A percentile compares a stretch with the other conserved stretches of the same genome.
These are phyloP conservation scores for Cololabis saira DNA, from an alignment of 2,113 vertebrate species.

Conservation along the genomic window DNA sequence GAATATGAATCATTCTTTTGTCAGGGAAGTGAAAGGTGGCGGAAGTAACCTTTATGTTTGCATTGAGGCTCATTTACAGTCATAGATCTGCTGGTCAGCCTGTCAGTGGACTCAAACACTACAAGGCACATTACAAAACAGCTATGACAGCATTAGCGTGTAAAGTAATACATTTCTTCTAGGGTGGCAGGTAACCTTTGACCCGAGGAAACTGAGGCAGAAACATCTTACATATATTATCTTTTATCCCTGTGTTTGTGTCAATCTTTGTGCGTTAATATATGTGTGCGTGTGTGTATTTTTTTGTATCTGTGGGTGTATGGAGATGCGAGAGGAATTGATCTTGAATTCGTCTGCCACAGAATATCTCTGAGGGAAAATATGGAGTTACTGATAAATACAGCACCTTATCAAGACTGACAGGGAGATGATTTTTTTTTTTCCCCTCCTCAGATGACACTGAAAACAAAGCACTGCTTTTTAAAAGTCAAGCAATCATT, in stretches of 20 bases:
- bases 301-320: not conserved
- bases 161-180: slow-evolving; percentile 62
- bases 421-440: slow-evolving; percentile 11
- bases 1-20: not conserved
- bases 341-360: slow-evolving; percentile 16
- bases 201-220: slow-evolving; percentile 79
- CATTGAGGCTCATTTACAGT: slow-evolving; percentile 19
- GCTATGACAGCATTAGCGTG: slow-evolving; percentile 60
- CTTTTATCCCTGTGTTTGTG: slow-evolving; percentile 49
- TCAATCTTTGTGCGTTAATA: not conserved
- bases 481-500: slow-evolving; percentile 3
- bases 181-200: slow-evolving; percentile 57
- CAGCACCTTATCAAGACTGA: slow-evolving; percentile 23
- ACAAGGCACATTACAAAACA: slow-evolving; percentile 52
- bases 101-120: slow-evolving; percentile 14
- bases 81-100: slow-evolving; percentile 25
- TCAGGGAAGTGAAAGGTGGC: not conserved
- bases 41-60: slow-evolving; percentile 10
- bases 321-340: not conserved
- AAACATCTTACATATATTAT: slow-evolving; percentile 81
- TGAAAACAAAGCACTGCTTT: too few relatives aligned
- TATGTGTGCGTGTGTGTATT: not conserved
- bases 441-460: too few relatives aligned
- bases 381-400: slow-evolving; percentile 34
- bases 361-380: slow-evolving; percentile 13